Evolutionary conservation across 2,888 invertebrate species (phyloP).

Genomic region (Anaspis maculata): DNA sequence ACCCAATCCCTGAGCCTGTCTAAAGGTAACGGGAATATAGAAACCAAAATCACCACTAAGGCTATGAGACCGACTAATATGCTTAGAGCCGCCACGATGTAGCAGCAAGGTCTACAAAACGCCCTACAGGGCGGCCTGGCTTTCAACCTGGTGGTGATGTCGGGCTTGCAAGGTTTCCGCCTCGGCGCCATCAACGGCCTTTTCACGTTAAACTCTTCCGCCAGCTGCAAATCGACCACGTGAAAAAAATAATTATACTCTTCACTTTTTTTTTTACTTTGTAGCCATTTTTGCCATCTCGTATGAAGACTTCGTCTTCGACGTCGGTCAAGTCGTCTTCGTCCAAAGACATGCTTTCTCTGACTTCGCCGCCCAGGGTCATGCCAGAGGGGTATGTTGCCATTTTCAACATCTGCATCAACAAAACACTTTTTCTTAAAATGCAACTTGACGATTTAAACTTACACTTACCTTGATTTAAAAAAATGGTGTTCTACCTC

Average conservation of each 20-base stretch:
- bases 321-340: constrained; percentile 67
- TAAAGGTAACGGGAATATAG: constrained; percentile 56
- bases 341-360: constrained; percentile 56
- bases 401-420: constrained; percentile 35
- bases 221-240: constrained; percentile 41
- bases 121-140: constrained; percentile 49
- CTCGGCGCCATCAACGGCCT: constrained; percentile 67
- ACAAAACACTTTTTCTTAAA: too few relatives aligned
- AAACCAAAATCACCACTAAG: constrained; percentile 54
- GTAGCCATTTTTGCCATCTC: constrained; percentile 58
- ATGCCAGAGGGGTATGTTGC: constrained; percentile 54
- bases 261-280: constrained; percentile 43
- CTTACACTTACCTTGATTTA: too few relatives aligned
- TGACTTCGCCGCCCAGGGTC: constrained; percentile 51
- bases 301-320: constrained; percentile 69
- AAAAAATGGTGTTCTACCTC: too few relatives aligned
- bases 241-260: not conserved
- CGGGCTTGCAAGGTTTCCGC: constrained; percentile 46
- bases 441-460: too few relatives aligned
- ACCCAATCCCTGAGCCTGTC: constrained; percentile 54
- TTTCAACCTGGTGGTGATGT: constrained; percentile 46
- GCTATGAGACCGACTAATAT: constrained; percentile 52
- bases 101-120: constrained; percentile 58
- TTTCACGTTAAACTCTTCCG: constrained; percentile 61
- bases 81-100: constrained; percentile 52